phyloP scores from a whole-genome alignment of 2,113 vertebrate genomes.

The Dicerorhinus sumatrensis region DNA sequence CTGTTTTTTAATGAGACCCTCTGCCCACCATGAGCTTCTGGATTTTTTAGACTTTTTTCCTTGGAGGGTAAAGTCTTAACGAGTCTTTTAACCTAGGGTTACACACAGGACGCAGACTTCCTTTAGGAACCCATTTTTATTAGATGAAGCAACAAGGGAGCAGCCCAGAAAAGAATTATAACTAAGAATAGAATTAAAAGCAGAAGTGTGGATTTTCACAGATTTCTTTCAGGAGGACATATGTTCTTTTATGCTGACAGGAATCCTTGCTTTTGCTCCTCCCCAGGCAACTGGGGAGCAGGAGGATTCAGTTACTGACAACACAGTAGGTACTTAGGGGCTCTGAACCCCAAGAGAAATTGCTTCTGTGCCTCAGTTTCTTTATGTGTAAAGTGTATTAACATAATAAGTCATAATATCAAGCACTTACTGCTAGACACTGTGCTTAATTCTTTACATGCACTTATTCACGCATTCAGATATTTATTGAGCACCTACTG shows the following conservation, averaged over 20 bases:
- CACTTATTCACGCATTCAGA: not conserved
- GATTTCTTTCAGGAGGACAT: not conserved
- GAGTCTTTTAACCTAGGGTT: not conserved
- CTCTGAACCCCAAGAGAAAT: not conserved
- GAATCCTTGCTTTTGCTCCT: not conserved
- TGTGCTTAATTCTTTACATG: rapidly evolving
- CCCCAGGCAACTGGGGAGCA: not conserved
- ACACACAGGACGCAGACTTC: not conserved
- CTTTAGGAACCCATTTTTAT: slow-evolving; percentile 61
- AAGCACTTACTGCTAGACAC: not conserved
- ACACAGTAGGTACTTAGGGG: not conserved
- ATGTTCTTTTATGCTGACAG: not conserved
- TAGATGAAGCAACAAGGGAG: not conserved
- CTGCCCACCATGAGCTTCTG: not conserved
- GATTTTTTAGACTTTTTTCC: no score
- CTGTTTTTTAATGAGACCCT: not conserved
- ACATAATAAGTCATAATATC: not conserved
- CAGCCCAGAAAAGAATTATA: not conserved
- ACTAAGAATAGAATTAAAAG: not conserved
- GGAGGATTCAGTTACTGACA: rapidly evolving
- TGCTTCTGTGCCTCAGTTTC: not conserved
- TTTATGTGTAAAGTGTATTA: not conserved
- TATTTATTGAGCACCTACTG: not conserved
- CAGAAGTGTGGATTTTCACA: not conserved
- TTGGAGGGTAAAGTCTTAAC: not conserved